Evolutionary conservation across 2,888 invertebrate genomes (phyloP).

Genomic region (Nephrotoma flavescens): DNA sequence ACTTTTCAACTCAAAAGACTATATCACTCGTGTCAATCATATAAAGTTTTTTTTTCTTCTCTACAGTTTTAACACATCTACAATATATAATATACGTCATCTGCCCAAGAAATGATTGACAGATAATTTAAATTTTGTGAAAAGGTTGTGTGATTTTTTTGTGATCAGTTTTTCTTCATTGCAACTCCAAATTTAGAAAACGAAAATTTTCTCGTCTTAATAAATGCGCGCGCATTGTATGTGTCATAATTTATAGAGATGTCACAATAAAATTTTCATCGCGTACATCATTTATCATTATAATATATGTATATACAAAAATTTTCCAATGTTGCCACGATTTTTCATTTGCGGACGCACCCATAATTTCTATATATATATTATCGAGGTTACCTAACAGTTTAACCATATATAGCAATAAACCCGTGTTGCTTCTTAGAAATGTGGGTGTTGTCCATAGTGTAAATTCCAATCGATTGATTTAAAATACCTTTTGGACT

Average conservation of each 20-base stretch:
- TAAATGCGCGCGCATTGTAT: neutral
- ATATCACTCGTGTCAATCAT: neutral
- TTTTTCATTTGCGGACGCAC: neutral
- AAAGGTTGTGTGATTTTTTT: neutral
- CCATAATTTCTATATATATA: neutral
- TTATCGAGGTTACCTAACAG: neutral
- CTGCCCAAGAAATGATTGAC: neutral
- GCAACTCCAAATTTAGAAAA: neutral
- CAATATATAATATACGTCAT: neutral
- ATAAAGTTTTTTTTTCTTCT: neutral
- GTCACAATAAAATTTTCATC: neutral
- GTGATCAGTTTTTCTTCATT: neutral
- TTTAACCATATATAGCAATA: neutral
- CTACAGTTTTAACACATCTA: neutral
- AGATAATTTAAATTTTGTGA: neutral
- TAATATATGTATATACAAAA: too few species aligned
- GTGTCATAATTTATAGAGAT: neutral
- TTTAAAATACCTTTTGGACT: neutral
- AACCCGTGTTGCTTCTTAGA: neutral
- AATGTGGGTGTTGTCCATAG: neutral
- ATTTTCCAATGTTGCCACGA: neutral
- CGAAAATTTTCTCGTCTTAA: neutral
- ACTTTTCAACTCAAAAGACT: neutral
- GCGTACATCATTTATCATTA: neutral
- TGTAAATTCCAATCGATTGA: neutral